phyloP scores from a whole-genome alignment of 2,888 invertebrate genomes.

The Monopis laevigella region DNA sequence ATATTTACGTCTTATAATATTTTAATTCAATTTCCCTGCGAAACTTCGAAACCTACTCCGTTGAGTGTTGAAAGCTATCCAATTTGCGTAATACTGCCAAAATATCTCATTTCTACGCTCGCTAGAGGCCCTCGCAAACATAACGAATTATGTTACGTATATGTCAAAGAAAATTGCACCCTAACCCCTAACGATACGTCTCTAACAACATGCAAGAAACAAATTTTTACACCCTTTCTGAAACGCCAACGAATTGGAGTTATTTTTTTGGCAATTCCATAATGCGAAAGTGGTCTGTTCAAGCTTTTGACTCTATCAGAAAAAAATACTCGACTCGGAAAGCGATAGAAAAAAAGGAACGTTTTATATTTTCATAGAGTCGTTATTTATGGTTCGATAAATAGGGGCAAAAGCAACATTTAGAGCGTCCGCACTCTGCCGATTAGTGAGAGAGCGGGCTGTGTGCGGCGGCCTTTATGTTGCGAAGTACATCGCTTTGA shows the following conservation, averaged over 20 bases:
- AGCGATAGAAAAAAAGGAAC: slow-evolving; percentile 64
- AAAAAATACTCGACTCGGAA: slow-evolving; percentile 55
- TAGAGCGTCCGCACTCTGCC: slow-evolving; percentile 61
- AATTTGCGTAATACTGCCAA: slow-evolving; percentile 69
- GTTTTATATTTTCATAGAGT: slow-evolving; percentile 65
- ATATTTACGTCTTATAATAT: slow-evolving; percentile 65
- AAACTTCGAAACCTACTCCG: slow-evolving; percentile 66
- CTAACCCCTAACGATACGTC: too few relatives aligned
- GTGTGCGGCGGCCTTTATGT: slow-evolving; percentile 26
- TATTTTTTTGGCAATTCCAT: slow-evolving; percentile 69
- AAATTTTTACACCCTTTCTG: too few relatives aligned
- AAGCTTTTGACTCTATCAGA: slow-evolving; percentile 68
- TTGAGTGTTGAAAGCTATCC: slow-evolving; percentile 69
- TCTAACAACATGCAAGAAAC: too few relatives aligned
- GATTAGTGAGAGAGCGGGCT: slow-evolving; percentile 47
- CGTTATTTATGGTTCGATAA: slow-evolving; percentile 63
- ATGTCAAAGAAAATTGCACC: neutral
- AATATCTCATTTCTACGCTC: slow-evolving; percentile 68
- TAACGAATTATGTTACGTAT: slow-evolving; percentile 26
- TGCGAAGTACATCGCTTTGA: slow-evolving; percentile 9
- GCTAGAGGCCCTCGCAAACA: slow-evolving; percentile 31
- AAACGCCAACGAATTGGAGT: slow-evolving; percentile 55
- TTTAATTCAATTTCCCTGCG: slow-evolving; percentile 66
- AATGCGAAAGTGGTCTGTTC: slow-evolving; percentile 68
- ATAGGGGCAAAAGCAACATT: slow-evolving; percentile 61